Base-by-base conservation (phyloP, 2,113 vertebrate genomes). In the Scopus umbretta region DNA sequence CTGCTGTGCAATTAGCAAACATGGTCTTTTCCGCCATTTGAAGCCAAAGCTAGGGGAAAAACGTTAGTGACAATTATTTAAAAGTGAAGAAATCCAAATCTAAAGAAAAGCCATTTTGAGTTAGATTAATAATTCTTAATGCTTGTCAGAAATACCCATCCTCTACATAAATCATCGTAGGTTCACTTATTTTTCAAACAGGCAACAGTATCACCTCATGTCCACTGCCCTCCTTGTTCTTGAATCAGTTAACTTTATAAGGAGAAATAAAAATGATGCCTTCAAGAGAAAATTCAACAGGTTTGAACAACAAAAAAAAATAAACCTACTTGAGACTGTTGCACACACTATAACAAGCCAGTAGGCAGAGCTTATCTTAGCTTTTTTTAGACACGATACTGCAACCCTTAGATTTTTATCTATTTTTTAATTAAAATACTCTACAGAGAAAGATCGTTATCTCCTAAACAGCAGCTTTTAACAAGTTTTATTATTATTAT, bases 351-450 rank as follows among this genome's bases (percentile, higher is more conserved):
- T 3, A 86, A 49, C 32, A 92, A 91, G 49, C 32, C 78, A 78
- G 75, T 21, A 96, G 49, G 26, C 63, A 94, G 70, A 87, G 74
- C 42, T 43, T 61, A 42, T 91, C 70, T 56, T 73, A 62, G 59
- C 19, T 88, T 92, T 88, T 92, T 93, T 90, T 40, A 73, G 55
- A 62, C 58, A 83, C 40, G 59, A 58, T 40, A 89, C 23, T 63
- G 59, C 42, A 94, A 78, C 8, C 52, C 23, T 50, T 88, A 96
- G 92, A 95, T 96, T 94, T 94, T 96, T 92, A 96, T 94, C 90
- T 90, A 22, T 8, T 70, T 90, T 94, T 96, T 96, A 95, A 95
- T 95, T 96, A 96, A 96, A 95, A 90, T 79, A 74, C 30, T 82
- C 47, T 50, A 50, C 19, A 42, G 30, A 91, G 13, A 91, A 93